Evolutionary conservation across 2,888 invertebrate genomes (phyloP).

Genomic region (Scaptomyza reducta): DNA sequence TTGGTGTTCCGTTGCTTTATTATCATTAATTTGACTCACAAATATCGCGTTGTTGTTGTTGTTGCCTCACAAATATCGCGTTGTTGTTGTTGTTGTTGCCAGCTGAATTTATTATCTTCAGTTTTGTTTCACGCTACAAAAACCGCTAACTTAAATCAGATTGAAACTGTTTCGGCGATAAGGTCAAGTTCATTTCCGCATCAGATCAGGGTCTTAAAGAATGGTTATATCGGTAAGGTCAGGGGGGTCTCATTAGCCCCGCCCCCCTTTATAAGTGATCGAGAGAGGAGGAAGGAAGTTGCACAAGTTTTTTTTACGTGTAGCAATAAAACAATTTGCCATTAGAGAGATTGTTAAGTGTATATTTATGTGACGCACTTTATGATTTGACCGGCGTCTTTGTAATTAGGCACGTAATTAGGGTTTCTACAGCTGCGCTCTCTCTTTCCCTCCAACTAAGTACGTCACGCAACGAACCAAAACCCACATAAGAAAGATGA

Average conservation of each 20-base stretch:
- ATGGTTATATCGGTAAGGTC: slow-evolving; percentile 26
- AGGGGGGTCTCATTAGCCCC: neutral
- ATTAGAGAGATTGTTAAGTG: slow-evolving; percentile 47
- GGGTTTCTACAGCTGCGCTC: slow-evolving; percentile 39
- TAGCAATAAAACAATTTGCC: slow-evolving; percentile 58
- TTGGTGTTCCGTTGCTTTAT: slow-evolving; percentile 61
- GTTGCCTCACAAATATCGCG: slow-evolving; percentile 30
- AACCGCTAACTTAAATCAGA: slow-evolving; percentile 32
- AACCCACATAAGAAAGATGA: neutral
- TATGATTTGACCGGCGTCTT: slow-evolving; percentile 35
- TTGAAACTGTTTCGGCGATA: slow-evolving; percentile 48
- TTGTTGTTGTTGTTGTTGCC: slow-evolving; percentile 20
- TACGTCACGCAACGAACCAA: slow-evolving; percentile 52
- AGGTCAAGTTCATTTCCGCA: slow-evolving; percentile 78
- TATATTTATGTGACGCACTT: slow-evolving; percentile 58
- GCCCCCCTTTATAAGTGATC: neutral
- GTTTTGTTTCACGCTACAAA: slow-evolving; percentile 48
- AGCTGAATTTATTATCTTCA: slow-evolving; percentile 66
- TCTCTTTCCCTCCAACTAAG: slow-evolving; percentile 26
- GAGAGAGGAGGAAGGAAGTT: slow-evolving; percentile 49
- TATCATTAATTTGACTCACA: slow-evolving; percentile 64
- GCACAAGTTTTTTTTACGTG: slow-evolving; percentile 57
- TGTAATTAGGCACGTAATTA: slow-evolving; percentile 69
- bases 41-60: slow-evolving; percentile 41
- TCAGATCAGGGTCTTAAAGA: slow-evolving; percentile 46